A percentile compares a stretch with the other conserved stretches of the same genome.
These are phyloP conservation scores for Drosophila gunungcola DNA, from an alignment of 1,140 invertebrate species.

Conservation along the genomic window DNA sequence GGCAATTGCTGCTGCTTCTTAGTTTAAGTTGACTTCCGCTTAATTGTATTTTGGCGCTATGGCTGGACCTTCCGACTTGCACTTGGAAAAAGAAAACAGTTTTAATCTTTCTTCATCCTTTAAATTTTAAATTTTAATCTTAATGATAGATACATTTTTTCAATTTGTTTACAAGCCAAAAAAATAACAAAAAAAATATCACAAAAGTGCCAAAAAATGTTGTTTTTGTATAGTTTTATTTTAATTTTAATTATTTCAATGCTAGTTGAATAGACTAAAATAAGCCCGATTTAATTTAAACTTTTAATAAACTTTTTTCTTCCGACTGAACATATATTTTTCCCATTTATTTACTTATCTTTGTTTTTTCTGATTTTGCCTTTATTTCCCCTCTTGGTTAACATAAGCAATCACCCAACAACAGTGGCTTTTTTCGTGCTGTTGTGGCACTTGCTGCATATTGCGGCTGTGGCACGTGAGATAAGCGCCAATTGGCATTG, in stretches of 20 bases:
- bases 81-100: neutral
- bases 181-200: too few species aligned
- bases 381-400: conserved; percentile 9
- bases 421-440: neutral
- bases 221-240: too few species aligned
- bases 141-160: too few species aligned
- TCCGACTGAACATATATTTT: neutral
- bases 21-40: conserved; percentile 55
- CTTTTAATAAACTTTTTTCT: neutral
- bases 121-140: too few species aligned
- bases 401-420: conserved; percentile 24
- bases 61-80: conserved; percentile 1
- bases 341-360: neutral
- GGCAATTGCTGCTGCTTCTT: conserved; percentile 16
- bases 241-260: too few species aligned
- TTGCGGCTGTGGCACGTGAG: conserved; percentile 63
- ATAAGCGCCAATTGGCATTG: conserved; percentile 66
- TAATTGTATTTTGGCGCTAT: conserved; percentile 52
- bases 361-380: neutral
- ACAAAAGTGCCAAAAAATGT: too few species aligned
- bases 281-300: too few species aligned
- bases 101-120: too few species aligned
- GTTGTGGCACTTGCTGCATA: conserved; percentile 9
- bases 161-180: too few species aligned
- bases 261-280: too few species aligned